Evolutionary conservation across 2,888 invertebrate species (phyloP), one percentile per base, ranked within the genome.

Genomic region (Trichopoda pennipes): DNA sequence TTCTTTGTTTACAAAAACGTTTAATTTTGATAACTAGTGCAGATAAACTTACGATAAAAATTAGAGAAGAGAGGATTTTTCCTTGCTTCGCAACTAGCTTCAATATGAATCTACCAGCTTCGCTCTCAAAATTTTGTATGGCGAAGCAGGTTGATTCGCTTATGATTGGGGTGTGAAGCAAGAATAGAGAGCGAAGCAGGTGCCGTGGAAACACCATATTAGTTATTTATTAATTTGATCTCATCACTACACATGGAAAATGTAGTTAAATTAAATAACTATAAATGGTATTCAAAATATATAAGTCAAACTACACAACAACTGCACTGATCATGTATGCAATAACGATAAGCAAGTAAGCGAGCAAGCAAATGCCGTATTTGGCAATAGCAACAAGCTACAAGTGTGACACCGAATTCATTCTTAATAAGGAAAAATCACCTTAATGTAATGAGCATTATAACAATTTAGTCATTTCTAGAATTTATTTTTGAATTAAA

Each of bases 361-460:
- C 28, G 8, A 38, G 38, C 38, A 38, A 7, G 32, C 32, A 58
- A 49, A 38, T 51, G 16, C 79, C 82, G 23, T 75, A 79, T 79
- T 63, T 68, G 79, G 82, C 51, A 61, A 32, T 16, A 56, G 75
- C 51, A 70, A 78, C 77, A 60, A 69, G 49, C 58, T 49, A 55
- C 23, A 55, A 56, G 23, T 63, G 35, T 38, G 58, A 61, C 60
- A 69, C 38, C 70, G n/a, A 42, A 63, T 51, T 58, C 35, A 56
- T 63, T 35, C 82, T 61, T 32, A 70, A 76, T 82, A 79, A 75
- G 82, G 47, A 17, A 75, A 75, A 49, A 58, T 72, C 61, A 56
- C 72, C 49, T 78, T 55, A 78, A 75, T 61, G 32, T 44, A 42
- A 64, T 35, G 32, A 64, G 6, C 35, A 55, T 35, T 60, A 44